phyloP scores from a whole-genome alignment of 2,888 invertebrate species.

The Digitonthophagus gazella region DNA sequence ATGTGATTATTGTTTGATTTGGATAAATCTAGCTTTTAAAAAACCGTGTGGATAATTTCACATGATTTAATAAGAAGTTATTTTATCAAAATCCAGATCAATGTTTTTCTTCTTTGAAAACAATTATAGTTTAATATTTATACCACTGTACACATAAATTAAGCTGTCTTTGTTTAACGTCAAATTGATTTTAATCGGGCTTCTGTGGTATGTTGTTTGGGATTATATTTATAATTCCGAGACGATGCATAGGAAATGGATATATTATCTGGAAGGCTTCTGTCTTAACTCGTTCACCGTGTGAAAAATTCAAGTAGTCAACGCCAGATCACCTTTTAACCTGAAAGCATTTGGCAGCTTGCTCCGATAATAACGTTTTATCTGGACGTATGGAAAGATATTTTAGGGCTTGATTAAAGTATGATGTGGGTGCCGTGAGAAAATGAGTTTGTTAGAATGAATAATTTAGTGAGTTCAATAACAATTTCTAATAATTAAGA shows the following conservation, averaged over 20 bases:
- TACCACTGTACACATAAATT: neutral
- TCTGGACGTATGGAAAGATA: no score
- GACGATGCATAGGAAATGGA: constrained; percentile 5
- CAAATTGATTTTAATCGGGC: neutral
- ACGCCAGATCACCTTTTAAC: constrained; percentile 56
- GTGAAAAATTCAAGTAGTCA: constrained; percentile 52
- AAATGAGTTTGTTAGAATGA: no score
- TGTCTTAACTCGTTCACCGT: constrained; percentile 29
- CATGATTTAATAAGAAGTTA: no score
- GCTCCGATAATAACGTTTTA: constrained; percentile 35
- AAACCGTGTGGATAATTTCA: neutral
- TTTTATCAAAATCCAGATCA: no score
- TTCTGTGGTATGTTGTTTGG: neutral
- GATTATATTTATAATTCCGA: neutral
- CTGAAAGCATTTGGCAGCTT: constrained; percentile 51
- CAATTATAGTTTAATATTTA: neutral
- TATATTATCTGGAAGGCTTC: constrained; percentile 7
- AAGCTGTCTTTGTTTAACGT: neutral
- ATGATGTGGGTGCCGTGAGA: neutral
- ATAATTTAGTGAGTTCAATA: no score
- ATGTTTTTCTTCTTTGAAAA: neutral
- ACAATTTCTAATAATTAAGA: no score
- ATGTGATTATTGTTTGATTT: neutral
- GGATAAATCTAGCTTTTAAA: neutral
- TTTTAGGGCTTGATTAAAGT: neutral